Evolutionary conservation across 2,888 invertebrate genomes (phyloP).

Genomic region (Drosophila glabriapex): DNA sequence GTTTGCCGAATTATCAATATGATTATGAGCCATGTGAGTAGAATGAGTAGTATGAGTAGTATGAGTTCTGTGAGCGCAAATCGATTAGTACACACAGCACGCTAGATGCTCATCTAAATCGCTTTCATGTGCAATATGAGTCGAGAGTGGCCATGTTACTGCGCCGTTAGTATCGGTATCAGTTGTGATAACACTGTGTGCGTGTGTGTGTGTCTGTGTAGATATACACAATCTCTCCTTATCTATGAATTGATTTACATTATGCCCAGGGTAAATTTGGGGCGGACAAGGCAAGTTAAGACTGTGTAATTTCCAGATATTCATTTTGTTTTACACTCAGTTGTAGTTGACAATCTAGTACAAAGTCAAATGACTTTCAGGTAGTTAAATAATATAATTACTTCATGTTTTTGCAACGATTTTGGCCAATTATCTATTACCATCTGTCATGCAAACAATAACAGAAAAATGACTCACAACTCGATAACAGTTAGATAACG

Average conservation of each 20-base stretch:
- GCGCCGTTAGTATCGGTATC: slow-evolving; percentile 9
- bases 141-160: neutral
- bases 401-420: neutral
- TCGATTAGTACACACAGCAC: slow-evolving; percentile 20
- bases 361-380: neutral
- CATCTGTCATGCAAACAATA: neutral
- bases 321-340: neutral
- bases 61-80: neutral
- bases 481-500: slow-evolving; percentile 20
- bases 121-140: slow-evolving; percentile 1
- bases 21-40: neutral
- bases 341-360: neutral
- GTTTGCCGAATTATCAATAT: slow-evolving; percentile 12
- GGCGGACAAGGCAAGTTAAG: neutral
- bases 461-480: neutral
- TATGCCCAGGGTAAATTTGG: slow-evolving; percentile 36
- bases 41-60: neutral
- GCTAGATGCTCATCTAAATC: neutral
- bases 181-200: slow-evolving; percentile 28
- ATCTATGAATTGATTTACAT: slow-evolving; percentile 40
- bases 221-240: slow-evolving; percentile 12
- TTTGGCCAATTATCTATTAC: neutral
- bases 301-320: neutral
- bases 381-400: neutral
- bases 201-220: neutral